Evolutionary conservation across 2,113 vertebrate species (phyloP).

Genomic region (Equus przewalskii): DNA sequence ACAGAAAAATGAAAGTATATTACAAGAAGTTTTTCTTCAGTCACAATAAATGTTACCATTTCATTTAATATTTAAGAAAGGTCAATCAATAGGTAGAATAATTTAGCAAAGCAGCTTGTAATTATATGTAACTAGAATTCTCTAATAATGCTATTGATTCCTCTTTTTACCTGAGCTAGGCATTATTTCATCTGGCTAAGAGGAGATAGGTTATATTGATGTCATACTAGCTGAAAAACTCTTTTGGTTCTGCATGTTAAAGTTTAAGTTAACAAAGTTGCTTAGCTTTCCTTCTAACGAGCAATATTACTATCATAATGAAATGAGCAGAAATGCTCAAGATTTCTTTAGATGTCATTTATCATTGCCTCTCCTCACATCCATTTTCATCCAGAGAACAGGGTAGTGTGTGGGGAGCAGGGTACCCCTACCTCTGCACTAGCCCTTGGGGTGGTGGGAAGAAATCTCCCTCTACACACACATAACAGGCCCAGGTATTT

Average conservation of each 20-base stretch:
- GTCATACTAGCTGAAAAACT: not conserved
- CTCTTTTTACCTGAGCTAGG: not conserved
- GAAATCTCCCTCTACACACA: not conserved
- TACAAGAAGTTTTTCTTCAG: not conserved
- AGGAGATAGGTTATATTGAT: not conserved
- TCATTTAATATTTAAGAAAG: not conserved
- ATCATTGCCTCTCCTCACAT: rapidly evolving
- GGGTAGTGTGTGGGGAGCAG: not conserved
- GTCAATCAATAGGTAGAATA: not conserved
- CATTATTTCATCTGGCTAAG: not conserved
- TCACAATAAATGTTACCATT: not conserved
- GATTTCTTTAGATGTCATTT: not conserved
- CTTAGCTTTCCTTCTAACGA: not conserved
- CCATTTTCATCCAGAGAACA: not conserved
- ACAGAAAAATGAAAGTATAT: not conserved
- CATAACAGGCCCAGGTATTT: not conserved
- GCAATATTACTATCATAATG: not conserved
- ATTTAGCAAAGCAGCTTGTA: not conserved
- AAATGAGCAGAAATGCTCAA: not conserved
- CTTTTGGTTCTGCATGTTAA: constrained; percentile 1
- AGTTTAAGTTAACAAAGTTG: not conserved
- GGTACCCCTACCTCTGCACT: not conserved
- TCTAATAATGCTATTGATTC: not conserved
- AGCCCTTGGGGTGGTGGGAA: not conserved
- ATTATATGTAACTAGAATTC: not conserved